Evolutionary conservation across 2,797 vertebrate genomes (phyloP).

Genomic region (Premnoplex brunnescens): DNA sequence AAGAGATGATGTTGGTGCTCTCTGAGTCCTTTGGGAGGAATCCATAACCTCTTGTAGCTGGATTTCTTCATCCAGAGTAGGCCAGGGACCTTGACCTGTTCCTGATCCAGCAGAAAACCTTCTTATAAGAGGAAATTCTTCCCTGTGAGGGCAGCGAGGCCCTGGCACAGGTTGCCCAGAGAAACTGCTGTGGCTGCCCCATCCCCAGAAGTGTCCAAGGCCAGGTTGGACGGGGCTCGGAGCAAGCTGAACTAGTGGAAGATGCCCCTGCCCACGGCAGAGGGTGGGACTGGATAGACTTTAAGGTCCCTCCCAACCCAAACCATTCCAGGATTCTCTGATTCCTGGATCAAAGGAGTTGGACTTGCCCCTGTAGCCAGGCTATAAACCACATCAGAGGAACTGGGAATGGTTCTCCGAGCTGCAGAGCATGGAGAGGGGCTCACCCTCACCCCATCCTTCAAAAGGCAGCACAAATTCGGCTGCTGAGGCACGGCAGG

Average conservation of each 20-base stretch:
- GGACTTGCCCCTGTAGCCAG: neutral
- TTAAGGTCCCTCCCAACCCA: neutral
- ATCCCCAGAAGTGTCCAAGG: neutral
- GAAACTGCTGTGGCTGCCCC: neutral
- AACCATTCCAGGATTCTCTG: neutral
- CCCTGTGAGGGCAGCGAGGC: rapidly evolving
- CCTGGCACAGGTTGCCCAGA: neutral
- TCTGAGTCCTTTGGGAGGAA: neutral
- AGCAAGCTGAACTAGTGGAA: neutral
- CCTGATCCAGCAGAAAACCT: neutral
- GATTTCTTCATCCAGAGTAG: neutral
- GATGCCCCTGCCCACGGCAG: neutral
- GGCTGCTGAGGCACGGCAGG: neutral
- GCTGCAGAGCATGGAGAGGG: neutral
- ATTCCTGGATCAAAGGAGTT: neutral
- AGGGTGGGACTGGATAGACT: neutral
- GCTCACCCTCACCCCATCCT: neutral
- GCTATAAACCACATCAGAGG: neutral
- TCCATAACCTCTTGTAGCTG: neutral
- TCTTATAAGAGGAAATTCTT: neutral
- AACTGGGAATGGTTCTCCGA: neutral
- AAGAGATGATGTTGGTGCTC: neutral
- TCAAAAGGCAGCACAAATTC: neutral
- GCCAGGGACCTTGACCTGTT: neutral
- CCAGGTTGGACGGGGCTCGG: neutral